phyloP scores from a whole-genome alignment of 2,888 invertebrate genomes.

The Tipula lateralis region DNA sequence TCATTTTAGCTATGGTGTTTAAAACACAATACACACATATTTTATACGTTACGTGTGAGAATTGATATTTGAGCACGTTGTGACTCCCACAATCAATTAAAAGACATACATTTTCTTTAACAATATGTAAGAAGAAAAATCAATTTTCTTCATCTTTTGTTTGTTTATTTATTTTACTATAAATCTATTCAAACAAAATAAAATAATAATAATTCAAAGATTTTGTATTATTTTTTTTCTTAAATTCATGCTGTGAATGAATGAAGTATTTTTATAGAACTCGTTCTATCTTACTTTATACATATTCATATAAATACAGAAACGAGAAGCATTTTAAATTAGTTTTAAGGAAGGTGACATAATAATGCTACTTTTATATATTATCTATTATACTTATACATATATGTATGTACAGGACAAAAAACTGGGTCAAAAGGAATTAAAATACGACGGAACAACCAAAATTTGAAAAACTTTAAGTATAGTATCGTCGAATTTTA shows the following conservation, averaged over 20 bases:
- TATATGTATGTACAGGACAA: neutral
- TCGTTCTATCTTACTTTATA: neutral
- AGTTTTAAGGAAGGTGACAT: neutral
- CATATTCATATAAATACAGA: neutral
- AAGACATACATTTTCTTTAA: neutral
- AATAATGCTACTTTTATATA: neutral
- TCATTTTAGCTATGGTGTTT: neutral
- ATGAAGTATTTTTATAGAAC: neutral
- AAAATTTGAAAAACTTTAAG: neutral
- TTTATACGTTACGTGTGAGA: neutral
- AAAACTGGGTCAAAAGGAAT: neutral
- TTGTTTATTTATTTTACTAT: neutral
- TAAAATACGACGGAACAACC: neutral
- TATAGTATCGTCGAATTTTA: no score
- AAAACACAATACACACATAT: neutral
- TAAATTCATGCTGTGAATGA: neutral
- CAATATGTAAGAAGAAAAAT: neutral
- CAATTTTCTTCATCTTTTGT: neutral
- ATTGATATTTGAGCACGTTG: neutral
- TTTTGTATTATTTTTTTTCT: neutral
- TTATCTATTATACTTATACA: neutral
- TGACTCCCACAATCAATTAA: conserved; percentile 1
- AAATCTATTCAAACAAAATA: conserved; percentile 9
- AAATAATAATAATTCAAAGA: neutral
- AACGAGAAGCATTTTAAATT: neutral